Conservation (phyloP, 2,888 invertebrate species). For the Drosophila paranaensis region DNA sequence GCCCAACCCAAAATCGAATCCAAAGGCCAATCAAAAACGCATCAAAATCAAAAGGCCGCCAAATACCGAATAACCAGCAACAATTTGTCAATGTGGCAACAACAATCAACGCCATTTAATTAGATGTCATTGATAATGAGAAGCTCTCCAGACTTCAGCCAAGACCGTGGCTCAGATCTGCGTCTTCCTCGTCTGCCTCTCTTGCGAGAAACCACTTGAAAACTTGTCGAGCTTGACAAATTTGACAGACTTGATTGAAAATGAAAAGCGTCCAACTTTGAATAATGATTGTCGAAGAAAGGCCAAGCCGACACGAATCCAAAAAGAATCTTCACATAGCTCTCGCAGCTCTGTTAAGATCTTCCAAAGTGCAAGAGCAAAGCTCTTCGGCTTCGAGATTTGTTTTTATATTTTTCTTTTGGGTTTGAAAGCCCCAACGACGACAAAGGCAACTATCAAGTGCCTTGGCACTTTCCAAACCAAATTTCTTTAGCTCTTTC, state of each 20-base stretch:
- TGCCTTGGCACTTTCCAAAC: slow-evolving; percentile 74
- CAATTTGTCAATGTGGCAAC: slow-evolving; percentile 80
- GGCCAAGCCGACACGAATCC: slow-evolving; percentile 24
- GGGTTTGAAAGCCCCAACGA: slow-evolving; percentile 63
- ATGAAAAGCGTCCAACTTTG: slow-evolving; percentile 71
- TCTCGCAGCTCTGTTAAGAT: slow-evolving; percentile 7
- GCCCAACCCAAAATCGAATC: slow-evolving; percentile 22
- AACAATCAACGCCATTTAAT: slow-evolving; percentile 82
- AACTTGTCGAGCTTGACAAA: slow-evolving; percentile 79
- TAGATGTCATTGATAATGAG: slow-evolving; percentile 79
- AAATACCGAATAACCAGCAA: slow-evolving; percentile 73
- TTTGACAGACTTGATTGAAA: slow-evolving; percentile 81
- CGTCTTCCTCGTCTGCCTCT: not conserved
- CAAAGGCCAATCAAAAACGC: slow-evolving; percentile 71
- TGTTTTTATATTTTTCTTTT: slow-evolving; percentile 38
- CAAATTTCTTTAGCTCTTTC: slow-evolving; percentile 29
- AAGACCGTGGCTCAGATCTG: not conserved
- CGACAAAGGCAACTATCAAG: slow-evolving; percentile 71
- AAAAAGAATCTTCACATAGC: slow-evolving; percentile 39
- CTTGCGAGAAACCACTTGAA: slow-evolving; percentile 62
- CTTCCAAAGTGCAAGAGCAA: slow-evolving; percentile 30
- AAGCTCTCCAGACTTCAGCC: slow-evolving; percentile 6
- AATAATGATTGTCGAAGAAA: slow-evolving; percentile 60
- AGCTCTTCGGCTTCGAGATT: slow-evolving; percentile 32
- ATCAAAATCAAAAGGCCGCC: slow-evolving; percentile 72